phyloP scores from a whole-genome alignment of 2,113 vertebrate genomes.

The Rissa tridactyla region DNA sequence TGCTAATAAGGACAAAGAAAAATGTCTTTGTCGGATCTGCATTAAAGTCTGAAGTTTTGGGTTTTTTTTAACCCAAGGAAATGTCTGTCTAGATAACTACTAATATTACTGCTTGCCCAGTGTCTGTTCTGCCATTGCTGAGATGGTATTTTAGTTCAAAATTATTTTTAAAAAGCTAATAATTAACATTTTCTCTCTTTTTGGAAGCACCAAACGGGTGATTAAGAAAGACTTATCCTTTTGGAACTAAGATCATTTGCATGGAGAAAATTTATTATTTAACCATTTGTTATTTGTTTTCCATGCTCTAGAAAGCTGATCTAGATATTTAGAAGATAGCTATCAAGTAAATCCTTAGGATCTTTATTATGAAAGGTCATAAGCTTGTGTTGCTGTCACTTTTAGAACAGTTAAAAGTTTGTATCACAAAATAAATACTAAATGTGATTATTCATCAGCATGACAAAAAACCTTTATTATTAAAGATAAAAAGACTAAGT shows the following conservation, averaged over 20 bases:
- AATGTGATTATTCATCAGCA: background rate
- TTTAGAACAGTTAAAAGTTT: background rate
- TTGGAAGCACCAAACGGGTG: background rate
- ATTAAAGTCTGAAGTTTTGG: background rate
- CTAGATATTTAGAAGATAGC: background rate
- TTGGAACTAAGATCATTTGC: background rate
- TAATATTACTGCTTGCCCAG: background rate
- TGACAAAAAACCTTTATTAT: background rate
- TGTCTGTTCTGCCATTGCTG: background rate
- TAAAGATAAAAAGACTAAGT: background rate
- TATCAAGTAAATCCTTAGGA: background rate
- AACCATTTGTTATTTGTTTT: background rate
- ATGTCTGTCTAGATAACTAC: background rate
- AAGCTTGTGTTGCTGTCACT: background rate
- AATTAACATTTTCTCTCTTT: background rate
- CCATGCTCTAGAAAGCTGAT: background rate
- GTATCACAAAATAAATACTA: background rate
- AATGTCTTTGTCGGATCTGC: background rate
- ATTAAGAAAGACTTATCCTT: background rate
- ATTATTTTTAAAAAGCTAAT: background rate
- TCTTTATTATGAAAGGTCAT: background rate
- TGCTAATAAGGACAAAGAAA: background rate
- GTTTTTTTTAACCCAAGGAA: background rate
- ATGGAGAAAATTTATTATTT: slow-evolving; percentile 12
- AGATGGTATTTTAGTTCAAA: background rate